Percentiles rank a stretch among this genome's conserved stretches.
phyloP scores from a whole-genome alignment of 2,113 vertebrate genomes.

The Eclectus roratus region DNA sequence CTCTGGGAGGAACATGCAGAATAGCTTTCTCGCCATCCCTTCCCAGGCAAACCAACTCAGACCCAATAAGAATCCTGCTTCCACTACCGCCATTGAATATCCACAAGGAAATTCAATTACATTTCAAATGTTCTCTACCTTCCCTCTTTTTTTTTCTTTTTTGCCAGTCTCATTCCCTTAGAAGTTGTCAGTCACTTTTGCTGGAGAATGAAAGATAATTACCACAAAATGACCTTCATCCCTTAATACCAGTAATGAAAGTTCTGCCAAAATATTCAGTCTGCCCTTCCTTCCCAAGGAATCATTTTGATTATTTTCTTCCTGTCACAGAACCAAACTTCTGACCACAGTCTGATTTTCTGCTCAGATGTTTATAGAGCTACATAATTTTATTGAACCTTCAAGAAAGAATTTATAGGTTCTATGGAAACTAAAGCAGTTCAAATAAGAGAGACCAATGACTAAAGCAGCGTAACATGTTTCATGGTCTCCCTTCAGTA shows the following conservation, averaged over 20 bases:
- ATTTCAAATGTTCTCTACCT: neutral
- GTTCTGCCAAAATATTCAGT: neutral
- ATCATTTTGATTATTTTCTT: conserved; percentile 42
- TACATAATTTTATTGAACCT: conserved; percentile 16
- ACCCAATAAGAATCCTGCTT: neutral
- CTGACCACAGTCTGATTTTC: conserved; percentile 9
- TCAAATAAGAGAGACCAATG: neutral
- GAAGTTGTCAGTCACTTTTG: neutral
- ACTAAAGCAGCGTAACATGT: neutral
- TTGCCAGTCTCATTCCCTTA: neutral
- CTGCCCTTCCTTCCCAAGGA: neutral
- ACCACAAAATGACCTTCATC: neutral
- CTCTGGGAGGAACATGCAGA: neutral
- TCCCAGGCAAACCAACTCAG: neutral
- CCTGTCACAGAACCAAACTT: conserved; percentile 4
- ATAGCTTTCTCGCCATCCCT: neutral
- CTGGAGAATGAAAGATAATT: neutral
- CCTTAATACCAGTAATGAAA: conserved; percentile 4
- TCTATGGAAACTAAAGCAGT: conserved; percentile 17
- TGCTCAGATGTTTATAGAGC: conserved; percentile 28
- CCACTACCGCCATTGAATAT: neutral
- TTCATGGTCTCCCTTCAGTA: neutral
- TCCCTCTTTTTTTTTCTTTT: neutral
- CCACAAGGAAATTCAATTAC: neutral
- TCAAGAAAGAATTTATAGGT: conserved; percentile 16